Evolutionary conservation across 37 sponge, comb jelly and placozoan genomes (phyloP).

Genomic region (Diacarnus erythraeanus): DNA sequence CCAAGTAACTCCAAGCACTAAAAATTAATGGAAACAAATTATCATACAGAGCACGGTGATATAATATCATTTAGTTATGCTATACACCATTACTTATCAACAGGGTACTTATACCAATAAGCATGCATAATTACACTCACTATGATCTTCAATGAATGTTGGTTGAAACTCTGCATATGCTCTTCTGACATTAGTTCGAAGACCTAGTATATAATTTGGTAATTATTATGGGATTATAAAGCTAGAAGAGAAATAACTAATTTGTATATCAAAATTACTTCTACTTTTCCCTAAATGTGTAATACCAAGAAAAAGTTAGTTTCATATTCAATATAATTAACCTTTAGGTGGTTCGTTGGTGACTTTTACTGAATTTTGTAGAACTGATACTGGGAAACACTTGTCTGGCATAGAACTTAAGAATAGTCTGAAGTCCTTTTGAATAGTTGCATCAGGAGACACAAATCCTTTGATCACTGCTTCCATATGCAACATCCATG

Average conservation of each 20-base stretch:
- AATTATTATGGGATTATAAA: no score
- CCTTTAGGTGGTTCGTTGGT: slow-evolving; percentile 99
- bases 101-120: no score
- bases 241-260: no score
- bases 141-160: slow-evolving; percentile 91
- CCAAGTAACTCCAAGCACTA: slow-evolving; percentile 83
- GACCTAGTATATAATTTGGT: slow-evolving; percentile 60
- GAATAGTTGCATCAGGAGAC: slow-evolving; percentile 75
- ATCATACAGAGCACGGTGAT: no score
- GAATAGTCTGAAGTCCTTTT: slow-evolving; percentile 92
- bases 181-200: slow-evolving; percentile 89
- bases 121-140: no score
- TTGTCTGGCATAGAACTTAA: slow-evolving; percentile 96
- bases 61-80: neutral
- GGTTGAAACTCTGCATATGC: slow-evolving; percentile 90
- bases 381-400: slow-evolving; percentile 93
- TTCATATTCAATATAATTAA: neutral
- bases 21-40: neutral
- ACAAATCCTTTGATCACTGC: slow-evolving; percentile 84
- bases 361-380: slow-evolving; percentile 98
- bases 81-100: neutral
- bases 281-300: no score
- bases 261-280: no score
- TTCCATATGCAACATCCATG: slow-evolving; percentile 99
- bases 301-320: no score